phyloP scores from a whole-genome alignment of 2,888 invertebrate species.

The Chymomyza amoena region DNA sequence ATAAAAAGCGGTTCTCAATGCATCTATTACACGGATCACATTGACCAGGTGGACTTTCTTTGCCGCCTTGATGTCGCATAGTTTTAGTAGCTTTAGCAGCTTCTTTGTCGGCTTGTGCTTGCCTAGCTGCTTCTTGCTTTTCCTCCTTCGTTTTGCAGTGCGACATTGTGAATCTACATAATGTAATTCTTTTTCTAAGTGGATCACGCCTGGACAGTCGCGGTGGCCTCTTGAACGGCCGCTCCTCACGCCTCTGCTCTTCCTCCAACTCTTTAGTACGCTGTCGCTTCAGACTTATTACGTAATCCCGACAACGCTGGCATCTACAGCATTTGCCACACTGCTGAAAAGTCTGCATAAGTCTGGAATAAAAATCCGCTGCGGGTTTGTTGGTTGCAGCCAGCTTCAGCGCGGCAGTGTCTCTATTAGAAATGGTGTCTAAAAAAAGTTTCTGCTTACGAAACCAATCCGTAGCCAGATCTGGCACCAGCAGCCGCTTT shows the following conservation, averaged over 20 bases:
- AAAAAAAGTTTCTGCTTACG: constrained; percentile 55
- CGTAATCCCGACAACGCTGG: neutral
- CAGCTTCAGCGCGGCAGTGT: neutral
- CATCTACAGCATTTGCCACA: neutral
- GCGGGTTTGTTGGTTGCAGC: no score
- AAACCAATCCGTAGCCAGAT: constrained; percentile 62
- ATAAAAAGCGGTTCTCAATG: neutral
- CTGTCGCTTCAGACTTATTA: neutral
- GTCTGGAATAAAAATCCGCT: no score
- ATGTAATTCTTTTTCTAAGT: neutral
- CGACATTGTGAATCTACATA: no score
- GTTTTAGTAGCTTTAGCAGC: no score
- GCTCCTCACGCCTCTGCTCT: neutral
- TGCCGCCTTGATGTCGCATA: neutral
- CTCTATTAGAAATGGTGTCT: constrained; percentile 26
- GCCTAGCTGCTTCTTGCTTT: no score
- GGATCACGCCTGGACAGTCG: neutral
- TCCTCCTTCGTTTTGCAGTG: no score
- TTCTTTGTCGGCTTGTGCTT: no score
- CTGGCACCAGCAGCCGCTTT: constrained; percentile 55
- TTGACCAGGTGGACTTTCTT: neutral
- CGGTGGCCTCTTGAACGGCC: neutral
- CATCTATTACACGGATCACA: neutral
- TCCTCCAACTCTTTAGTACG: no score
- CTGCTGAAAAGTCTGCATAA: no score